phyloP scores from a whole-genome alignment of 2,888 invertebrate genomes.

The Sisyra terminalis region DNA sequence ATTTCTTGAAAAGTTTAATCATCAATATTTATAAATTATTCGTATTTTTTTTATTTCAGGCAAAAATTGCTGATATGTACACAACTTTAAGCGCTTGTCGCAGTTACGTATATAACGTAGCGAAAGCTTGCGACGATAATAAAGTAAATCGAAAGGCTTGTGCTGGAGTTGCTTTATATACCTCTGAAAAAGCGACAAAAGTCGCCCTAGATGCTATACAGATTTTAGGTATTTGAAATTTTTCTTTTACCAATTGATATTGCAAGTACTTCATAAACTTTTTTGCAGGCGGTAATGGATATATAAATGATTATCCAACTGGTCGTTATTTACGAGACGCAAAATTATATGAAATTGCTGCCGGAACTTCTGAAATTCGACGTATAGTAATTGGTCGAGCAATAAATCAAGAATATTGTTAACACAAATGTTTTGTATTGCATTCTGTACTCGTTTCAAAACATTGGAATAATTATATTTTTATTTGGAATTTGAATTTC shows the following conservation, averaged over 20 bases:
- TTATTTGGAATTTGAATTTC: too few species aligned
- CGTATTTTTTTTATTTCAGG: conserved; percentile 48
- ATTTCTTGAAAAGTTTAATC: too few species aligned
- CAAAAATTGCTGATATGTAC: conserved; percentile 93
- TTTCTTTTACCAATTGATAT: too few species aligned
- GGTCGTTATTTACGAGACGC: conserved; percentile 88
- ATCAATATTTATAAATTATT: too few species aligned
- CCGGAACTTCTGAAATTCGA: conserved; percentile 92
- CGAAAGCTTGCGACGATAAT: conserved; percentile 64
- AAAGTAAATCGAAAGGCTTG: conserved; percentile 76
- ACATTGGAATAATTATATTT: too few species aligned
- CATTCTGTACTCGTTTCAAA: too few species aligned
- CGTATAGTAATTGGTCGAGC: conserved; percentile 81
- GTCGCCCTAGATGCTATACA: conserved; percentile 86
- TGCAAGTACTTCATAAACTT: not conserved
- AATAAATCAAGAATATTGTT: conserved; percentile 64
- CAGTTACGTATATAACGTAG: conserved; percentile 83
- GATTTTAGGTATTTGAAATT: conserved; percentile 82
- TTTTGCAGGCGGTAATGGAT: conserved; percentile 87
- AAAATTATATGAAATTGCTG: conserved; percentile 97
- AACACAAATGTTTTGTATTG: not conserved
- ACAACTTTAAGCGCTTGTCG: conserved; percentile 70
- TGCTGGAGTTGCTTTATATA: conserved; percentile 84
- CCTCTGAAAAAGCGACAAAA: conserved; percentile 82
- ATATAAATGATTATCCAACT: conserved; percentile 92